Conservation (phyloP, 2,113 vertebrate species). For the Sander lucioperca region DNA sequence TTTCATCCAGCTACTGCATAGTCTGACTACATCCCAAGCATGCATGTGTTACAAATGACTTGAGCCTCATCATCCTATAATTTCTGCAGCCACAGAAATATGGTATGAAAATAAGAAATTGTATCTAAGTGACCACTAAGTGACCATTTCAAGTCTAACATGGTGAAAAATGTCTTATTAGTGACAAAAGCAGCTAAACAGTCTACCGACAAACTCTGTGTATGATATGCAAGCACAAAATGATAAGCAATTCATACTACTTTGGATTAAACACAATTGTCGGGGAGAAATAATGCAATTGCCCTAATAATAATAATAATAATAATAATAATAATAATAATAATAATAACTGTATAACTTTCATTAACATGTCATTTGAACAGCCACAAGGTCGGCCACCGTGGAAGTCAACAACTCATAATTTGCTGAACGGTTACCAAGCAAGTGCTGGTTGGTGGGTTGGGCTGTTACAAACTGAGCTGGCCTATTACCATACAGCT, state of each 20-base stretch:
- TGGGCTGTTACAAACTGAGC: neutral
- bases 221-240: neutral
- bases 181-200: neutral
- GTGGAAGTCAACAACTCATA: constrained; percentile 17
- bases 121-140: neutral
- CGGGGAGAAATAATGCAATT: neutral
- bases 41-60: constrained; percentile 3
- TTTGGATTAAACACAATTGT: neutral
- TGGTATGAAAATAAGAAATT: neutral
- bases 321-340: neutral
- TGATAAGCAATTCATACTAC: neutral
- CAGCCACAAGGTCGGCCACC: constrained; percentile 17
- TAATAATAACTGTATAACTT: neutral
- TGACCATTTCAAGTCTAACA: neutral
- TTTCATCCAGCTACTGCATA: constrained; percentile 10
- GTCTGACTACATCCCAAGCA: neutral
- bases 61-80: neutral
- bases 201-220: neutral
- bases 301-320: neutral
- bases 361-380: constrained; percentile 21
- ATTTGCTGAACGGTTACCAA: constrained; percentile 48
- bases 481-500: constrained; percentile 17
- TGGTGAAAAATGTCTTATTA: neutral
- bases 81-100: constrained; percentile 5
- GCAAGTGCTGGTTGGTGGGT: constrained; percentile 13